These are phyloP conservation scores for Pissodes strobi DNA, from an alignment of 1,140 invertebrate genomes.

Conservation along the genomic window DNA sequence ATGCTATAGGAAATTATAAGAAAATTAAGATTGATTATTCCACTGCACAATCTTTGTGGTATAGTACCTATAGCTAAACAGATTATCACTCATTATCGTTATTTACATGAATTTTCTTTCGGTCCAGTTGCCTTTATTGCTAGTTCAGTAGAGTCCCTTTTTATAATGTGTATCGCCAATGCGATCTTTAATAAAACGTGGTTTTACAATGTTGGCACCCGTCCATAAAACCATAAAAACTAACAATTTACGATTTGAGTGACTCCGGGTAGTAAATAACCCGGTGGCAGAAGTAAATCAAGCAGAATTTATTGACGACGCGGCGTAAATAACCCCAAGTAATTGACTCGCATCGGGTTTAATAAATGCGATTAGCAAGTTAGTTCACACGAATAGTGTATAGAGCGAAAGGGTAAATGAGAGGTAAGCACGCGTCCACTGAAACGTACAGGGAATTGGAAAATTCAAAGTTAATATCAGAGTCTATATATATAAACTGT, in stretches of 20 bases:
- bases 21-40: too few relatives aligned
- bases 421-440: slow-evolving; percentile 25
- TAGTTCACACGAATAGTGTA: slow-evolving; percentile 43
- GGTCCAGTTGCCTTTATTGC: too few relatives aligned
- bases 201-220: slow-evolving; percentile 9
- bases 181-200: too few relatives aligned
- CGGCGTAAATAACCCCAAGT: slow-evolving; percentile 36
- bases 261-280: slow-evolving; percentile 32
- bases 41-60: too few relatives aligned
- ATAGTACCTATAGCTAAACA: too few relatives aligned
- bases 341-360: slow-evolving; percentile 46
- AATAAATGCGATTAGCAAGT: slow-evolving; percentile 46
- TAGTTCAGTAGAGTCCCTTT: too few relatives aligned
- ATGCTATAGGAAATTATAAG: too few relatives aligned
- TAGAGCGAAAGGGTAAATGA: slow-evolving; percentile 29
- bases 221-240: slow-evolving; percentile 23
- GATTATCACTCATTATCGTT: too few relatives aligned
- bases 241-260: slow-evolving; percentile 26
- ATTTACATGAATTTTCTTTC: too few relatives aligned
- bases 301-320: slow-evolving; percentile 34
- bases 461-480: background rate
- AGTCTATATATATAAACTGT: too few relatives aligned
- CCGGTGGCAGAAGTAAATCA: slow-evolving; percentile 30
- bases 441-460: background rate
- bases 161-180: too few relatives aligned